These are phyloP conservation scores for Sinocyclocheilus maitianheensis DNA, from an alignment of 2,113 vertebrate species.

Conservation along the genomic window DNA sequence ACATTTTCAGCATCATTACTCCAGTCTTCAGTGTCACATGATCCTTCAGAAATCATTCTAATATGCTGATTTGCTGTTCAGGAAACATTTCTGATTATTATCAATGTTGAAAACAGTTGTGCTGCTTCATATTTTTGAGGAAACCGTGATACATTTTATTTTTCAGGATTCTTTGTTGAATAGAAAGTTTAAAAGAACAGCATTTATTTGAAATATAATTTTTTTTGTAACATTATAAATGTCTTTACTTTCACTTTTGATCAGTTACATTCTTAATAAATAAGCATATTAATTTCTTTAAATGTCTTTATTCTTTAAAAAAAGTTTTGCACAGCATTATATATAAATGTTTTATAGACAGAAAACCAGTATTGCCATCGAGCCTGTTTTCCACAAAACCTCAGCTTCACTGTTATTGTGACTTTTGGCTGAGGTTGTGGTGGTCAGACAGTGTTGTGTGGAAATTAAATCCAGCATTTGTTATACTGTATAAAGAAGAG, in stretches of 20 bases:
- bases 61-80: neutral
- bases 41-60: neutral
- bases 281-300: neutral
- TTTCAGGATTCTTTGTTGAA: neutral
- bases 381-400: neutral
- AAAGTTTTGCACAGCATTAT: neutral
- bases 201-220: neutral
- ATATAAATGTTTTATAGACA: neutral
- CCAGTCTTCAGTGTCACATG: neutral
- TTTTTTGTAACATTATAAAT: neutral
- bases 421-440: neutral
- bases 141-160: neutral
- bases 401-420: neutral
- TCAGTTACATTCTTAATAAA: neutral
- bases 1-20: neutral
- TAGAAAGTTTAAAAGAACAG: neutral
- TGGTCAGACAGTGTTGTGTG: constrained; percentile 16
- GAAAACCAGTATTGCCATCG: neutral
- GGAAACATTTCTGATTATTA: neutral
- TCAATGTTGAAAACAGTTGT: neutral
- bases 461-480: constrained; percentile 8
- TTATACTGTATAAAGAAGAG: neutral
- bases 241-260: neutral
- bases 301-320: no score
- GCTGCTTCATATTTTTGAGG: neutral